Evolutionary conservation across 2,888 invertebrate genomes (phyloP).

Genomic region (Noctua fimbriata): DNA sequence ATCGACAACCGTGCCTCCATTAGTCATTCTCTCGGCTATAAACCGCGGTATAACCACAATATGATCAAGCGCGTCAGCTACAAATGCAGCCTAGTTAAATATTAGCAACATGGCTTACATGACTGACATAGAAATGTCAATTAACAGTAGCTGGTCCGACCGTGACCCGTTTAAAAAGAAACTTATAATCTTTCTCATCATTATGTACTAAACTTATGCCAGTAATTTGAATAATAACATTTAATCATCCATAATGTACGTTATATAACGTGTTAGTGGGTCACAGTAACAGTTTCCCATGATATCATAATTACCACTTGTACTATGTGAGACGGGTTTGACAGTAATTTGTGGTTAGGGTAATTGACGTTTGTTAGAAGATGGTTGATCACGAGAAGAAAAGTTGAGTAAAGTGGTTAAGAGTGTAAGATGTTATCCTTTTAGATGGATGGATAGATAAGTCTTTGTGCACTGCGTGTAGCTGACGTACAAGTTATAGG

Average conservation of each 20-base stretch:
- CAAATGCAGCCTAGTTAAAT: neutral
- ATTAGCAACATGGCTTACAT: neutral
- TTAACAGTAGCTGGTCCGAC: neutral
- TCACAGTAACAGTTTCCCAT: constrained; percentile 36
- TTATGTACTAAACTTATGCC: constrained; percentile 23
- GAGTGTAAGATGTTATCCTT: neutral
- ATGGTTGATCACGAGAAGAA: neutral
- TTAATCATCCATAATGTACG: constrained; percentile 45
- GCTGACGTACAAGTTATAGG: too few relatives aligned
- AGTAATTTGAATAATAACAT: constrained; percentile 39
- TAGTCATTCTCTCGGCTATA: neutral
- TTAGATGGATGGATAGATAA: neutral
- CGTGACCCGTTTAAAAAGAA: constrained; percentile 49
- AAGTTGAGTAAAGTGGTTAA: neutral
- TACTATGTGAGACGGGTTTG: constrained; percentile 6
- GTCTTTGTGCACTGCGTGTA: neutral
- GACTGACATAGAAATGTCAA: neutral
- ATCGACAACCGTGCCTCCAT: too few relatives aligned
- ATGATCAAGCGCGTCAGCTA: neutral
- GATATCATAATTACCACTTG: constrained; percentile 42
- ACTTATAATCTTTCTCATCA: constrained; percentile 12
- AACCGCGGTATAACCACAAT: neutral
- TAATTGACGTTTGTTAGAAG: constrained; percentile 6
- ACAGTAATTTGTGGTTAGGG: constrained; percentile 41
- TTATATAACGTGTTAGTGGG: constrained; percentile 48